Evolutionary conservation across 2,113 vertebrate species (phyloP).

Genomic region (Plectropomus leopardus): DNA sequence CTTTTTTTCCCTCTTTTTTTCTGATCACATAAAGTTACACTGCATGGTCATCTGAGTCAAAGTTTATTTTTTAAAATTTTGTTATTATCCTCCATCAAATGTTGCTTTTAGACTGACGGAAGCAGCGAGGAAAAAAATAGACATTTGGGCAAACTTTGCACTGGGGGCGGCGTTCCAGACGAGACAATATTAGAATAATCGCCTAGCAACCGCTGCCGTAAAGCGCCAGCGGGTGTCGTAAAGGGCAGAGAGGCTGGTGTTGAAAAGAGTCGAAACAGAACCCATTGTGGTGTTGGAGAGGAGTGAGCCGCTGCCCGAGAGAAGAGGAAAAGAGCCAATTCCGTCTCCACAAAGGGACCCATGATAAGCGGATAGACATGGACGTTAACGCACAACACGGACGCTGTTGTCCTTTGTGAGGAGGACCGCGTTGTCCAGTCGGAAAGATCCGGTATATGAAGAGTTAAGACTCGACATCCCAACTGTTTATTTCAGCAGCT

Average conservation of each 20-base stretch:
- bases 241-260: conserved; percentile 74
- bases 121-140: conserved; percentile 6
- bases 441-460: conserved; percentile 68
- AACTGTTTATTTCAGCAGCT: conserved; percentile 83
- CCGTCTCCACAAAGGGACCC: conserved; percentile 30
- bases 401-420: conserved; percentile 38
- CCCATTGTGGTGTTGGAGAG: conserved; percentile 82
- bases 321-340: conserved; percentile 41
- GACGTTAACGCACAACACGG: conserved; percentile 30
- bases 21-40: neutral
- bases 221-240: conserved; percentile 78
- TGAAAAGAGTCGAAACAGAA: conserved; percentile 80
- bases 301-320: conserved; percentile 62
- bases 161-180: conserved; percentile 57
- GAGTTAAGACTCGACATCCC: conserved; percentile 80
- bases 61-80: conserved; percentile 2
- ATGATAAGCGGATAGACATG: conserved; percentile 37
- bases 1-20: neutral
- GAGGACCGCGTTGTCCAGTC: conserved; percentile 53
- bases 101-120: neutral
- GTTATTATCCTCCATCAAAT: neutral
- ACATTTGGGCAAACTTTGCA: conserved; percentile 52
- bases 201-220: conserved; percentile 81
- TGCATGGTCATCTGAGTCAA: neutral
- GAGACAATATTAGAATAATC: conserved; percentile 67